Evolutionary conservation across 2,888 invertebrate species (phyloP), one percentile per base, ranked within the genome.

Genomic region (Nomada ferruginata): DNA sequence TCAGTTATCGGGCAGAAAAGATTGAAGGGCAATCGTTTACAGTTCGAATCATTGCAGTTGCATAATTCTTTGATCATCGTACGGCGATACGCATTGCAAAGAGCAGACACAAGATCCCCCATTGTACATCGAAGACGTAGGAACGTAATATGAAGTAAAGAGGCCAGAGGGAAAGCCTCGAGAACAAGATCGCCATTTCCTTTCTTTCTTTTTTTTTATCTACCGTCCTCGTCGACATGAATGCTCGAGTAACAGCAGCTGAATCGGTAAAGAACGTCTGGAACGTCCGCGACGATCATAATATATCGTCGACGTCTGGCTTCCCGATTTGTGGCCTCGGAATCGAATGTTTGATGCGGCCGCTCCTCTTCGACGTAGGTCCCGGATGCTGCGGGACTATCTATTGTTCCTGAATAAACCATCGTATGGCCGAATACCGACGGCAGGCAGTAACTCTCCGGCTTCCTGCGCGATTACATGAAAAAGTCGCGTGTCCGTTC

Each of bases 371-470:
- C 89, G 89, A 84, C 87, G 90, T 88, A 87, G 90, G 89, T 91
- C 90, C 86, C 81, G 81, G 86, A 82, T 85, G 79, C 82, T 75
- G 79, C 77, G 75, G 70, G 88, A 76, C 87, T 89, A 89, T 91
- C 91, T 91, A 92, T 91, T 91, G 90, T 92, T 90, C 89, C 83
- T 91, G 91, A 91, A 91, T 92, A 92, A 91, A 91, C 90, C 91
- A 91, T 91, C 89, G 90, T 85, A 82, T 85, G 88, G 81, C 87
- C 88, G 88, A 87, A 88, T 89, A 87, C 86, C 79, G 83, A 87
- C 83, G 88, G 78, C 83, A 79, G 83, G 88, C 87, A 87, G 86
- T 86, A 86, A 85, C 87, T 83, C 84, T 78, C 83, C 82, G 77
- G 79, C 84, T 84, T 86, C 82, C 84, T 76, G 71, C 87, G 83